phyloP scores from a whole-genome alignment of 1,140 invertebrate genomes.

The Tetragnatha versicolor region DNA sequence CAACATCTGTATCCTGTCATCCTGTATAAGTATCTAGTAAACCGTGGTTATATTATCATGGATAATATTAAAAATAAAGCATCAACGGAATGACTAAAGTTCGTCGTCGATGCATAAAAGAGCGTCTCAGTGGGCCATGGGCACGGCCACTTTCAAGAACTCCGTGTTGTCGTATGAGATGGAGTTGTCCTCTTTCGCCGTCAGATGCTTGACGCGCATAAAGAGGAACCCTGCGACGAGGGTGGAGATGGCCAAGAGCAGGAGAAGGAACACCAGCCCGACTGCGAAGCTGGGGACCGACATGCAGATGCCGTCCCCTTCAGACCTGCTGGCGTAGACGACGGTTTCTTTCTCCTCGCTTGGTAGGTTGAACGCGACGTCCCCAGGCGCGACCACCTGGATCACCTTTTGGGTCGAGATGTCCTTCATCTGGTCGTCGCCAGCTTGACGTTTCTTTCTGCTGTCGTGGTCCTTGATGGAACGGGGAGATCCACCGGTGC shows the following conservation, averaged over 20 bases:
- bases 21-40: too few species aligned
- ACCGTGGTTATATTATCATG: too few species aligned
- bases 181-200: slow-evolving; percentile 46
- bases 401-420: slow-evolving; percentile 89
- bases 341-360: slow-evolving; percentile 81
- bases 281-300: slow-evolving; percentile 90
- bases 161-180: slow-evolving; percentile 51
- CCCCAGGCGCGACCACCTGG: slow-evolving; percentile 90
- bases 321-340: slow-evolving; percentile 70
- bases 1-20: too few species aligned
- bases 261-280: slow-evolving; percentile 86
- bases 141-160: slow-evolving; percentile 48
- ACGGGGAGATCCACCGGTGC: slow-evolving; percentile 57
- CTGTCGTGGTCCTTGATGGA: slow-evolving; percentile 71
- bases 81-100: background rate
- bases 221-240: slow-evolving; percentile 90
- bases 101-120: background rate
- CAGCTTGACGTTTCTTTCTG: slow-evolving; percentile 69
- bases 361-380: slow-evolving; percentile 85
- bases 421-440: slow-evolving; percentile 76
- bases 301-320: slow-evolving; percentile 81
- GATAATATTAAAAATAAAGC: background rate
- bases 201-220: slow-evolving; percentile 73
- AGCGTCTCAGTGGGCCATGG: slow-evolving; percentile 27
- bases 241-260: slow-evolving; percentile 87